Percentiles rank a stretch among this genome's conserved stretches.
phyloP scores from a whole-genome alignment of 2,797 vertebrate species.

The Galagoides demidoff region DNA sequence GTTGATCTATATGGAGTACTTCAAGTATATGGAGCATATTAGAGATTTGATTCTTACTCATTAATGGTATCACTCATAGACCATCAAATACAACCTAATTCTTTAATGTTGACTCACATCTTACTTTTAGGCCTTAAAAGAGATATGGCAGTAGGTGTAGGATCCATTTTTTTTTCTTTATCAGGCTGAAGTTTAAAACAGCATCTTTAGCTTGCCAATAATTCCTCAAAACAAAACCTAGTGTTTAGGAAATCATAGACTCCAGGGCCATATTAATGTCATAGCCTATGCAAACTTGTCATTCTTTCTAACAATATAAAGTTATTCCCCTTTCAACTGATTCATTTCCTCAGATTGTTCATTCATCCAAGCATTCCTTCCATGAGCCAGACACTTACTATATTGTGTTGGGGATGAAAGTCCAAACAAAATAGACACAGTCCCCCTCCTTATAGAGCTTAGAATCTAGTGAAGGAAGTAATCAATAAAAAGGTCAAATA shows the following conservation, averaged over 20 bases:
- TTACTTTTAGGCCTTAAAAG: constrained; percentile 23
- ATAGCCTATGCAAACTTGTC: not conserved
- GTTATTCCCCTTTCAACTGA: not conserved
- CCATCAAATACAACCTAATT: constrained; percentile 30
- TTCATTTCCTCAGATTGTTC: not conserved
- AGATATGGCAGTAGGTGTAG: constrained; percentile 27
- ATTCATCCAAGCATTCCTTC: not conserved
- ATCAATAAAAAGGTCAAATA: not conserved
- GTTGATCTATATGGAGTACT: constrained; percentile 33
- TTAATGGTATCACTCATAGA: constrained; percentile 44
- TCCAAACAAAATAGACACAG: not conserved
- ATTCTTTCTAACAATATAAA: constrained; percentile 30
- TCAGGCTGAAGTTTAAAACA: constrained; percentile 51
- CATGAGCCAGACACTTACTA: constrained; percentile 20
- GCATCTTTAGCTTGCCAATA: not conserved
- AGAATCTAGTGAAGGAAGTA: not conserved
- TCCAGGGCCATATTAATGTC: not conserved
- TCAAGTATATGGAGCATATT: constrained; percentile 43
- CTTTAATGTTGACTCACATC: constrained; percentile 2
- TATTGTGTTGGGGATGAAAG: not conserved
- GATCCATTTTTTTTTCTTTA: constrained; percentile 2
- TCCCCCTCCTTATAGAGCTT: not conserved
- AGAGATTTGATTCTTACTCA: constrained; percentile 38
- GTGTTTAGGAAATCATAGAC: not conserved
- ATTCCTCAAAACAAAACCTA: constrained; percentile 25